Evolutionary conservation across 2,797 vertebrate species (phyloP), one percentile per base, ranked within the genome.

Genomic region (Gobio occitaniae): DNA sequence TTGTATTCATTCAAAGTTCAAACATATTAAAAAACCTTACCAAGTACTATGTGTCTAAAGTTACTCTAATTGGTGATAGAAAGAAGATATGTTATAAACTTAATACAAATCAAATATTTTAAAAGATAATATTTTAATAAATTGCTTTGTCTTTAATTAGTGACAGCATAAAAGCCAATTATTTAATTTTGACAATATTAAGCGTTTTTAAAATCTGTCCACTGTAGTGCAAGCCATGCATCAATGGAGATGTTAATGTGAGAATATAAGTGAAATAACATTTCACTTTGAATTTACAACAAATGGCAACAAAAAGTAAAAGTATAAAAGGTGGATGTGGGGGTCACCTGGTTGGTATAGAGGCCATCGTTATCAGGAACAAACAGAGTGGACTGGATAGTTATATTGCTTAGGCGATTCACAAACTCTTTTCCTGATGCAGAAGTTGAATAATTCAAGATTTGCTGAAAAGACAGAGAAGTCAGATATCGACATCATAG

Each of bases 361-460:
- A 99, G 93, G 1, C 96, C 96, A 0, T 83, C 90, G 59, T 99
- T 96, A 0, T 95, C 94, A 0, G 98, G 97, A 10, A 97, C 97
- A 32, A 99, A 99, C 52, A 99, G 94, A 0, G 97, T 99, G 5
- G 95, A 93, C 0, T 76, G 95, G 74, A 91, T 81, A 0, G 95
- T 94, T 69, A 94, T 89, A 92, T 97, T 93, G 0, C 90, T 94
- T 78, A 99, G 95, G 36, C 90, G 95, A 72, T 48, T 93, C 81
- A 98, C 70, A 81, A 98, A 97, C 0, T 89, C 89, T 70, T 61
- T 95, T 69, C 98, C 98, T 2, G 89, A 93, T 63, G 85, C 87
- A 0, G 96, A 97, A 84, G 79, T 94, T 48, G 97, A 97, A 74
- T 95, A 97, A 91, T 92, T 95, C 88, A 96, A 92, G 89, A 98